These are phyloP conservation scores for Osmerus eperlanus DNA, from an alignment of 2,113 vertebrate species.

Conservation along the genomic window DNA sequence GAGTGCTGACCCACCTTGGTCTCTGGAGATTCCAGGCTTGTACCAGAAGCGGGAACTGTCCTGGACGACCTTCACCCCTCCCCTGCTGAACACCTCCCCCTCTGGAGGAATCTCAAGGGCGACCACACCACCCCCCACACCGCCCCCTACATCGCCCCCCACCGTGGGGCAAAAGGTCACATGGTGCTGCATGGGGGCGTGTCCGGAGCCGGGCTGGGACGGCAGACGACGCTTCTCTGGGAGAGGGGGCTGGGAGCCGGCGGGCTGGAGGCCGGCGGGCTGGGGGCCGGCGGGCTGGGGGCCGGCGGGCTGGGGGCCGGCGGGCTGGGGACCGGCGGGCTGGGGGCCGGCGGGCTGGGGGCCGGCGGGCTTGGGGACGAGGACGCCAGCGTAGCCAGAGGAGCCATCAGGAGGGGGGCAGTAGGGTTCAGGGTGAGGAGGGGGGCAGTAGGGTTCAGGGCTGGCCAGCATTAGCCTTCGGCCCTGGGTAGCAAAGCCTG, in stretches of 20 bases:
- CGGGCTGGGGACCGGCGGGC: constrained; percentile 55
- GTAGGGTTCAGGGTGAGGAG: constrained; percentile 10
- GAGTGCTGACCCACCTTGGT: constrained; percentile 76
- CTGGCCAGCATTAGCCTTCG: constrained; percentile 69
- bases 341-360: constrained; percentile 58
- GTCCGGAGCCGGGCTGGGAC: constrained; percentile 42
- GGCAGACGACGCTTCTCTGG: constrained; percentile 80
- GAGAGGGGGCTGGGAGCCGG: constrained; percentile 75
- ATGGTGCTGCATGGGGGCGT: constrained; percentile 66
- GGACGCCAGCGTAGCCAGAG: too few species aligned
- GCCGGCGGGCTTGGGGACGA: constrained; percentile 44
- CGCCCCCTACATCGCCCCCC: constrained; percentile 55
- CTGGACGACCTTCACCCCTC: constrained; percentile 86
- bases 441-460: constrained; percentile 30
- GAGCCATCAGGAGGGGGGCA: constrained; percentile 15
- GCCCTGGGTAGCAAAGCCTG: constrained; percentile 73
- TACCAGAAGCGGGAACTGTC: constrained; percentile 94
- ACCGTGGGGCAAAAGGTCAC: constrained; percentile 83
- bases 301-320: constrained; percentile 12
- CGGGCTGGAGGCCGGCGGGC: constrained; percentile 61
- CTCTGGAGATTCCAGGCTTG: constrained; percentile 86
- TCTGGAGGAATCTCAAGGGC: constrained; percentile 9
- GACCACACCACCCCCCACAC: too few species aligned
- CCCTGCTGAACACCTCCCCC: constrained; percentile 45
- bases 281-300: constrained; percentile 44